These are phyloP conservation scores for Heliocidaris tuberculata DNA, from an alignment of 35 echinoderm and acorn worm genomes.

Conservation along the genomic window DNA sequence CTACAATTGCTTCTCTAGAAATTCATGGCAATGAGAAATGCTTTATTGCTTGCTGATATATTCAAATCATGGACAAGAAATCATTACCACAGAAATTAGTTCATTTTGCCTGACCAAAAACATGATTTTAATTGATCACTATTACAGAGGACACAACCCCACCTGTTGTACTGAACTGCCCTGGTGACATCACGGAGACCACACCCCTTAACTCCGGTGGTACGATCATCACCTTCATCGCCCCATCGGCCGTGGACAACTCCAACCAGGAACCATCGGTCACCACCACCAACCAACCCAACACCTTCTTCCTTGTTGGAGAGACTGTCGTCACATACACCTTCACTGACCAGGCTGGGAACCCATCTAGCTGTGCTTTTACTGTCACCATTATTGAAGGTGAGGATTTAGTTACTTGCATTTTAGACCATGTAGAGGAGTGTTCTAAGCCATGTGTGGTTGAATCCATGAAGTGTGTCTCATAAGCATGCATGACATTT, in stretches of 20 bases:
- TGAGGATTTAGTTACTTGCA: not conserved
- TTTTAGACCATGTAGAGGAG: not conserved
- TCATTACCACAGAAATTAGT: too few species aligned
- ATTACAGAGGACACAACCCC: conserved; percentile 52
- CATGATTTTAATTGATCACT: not conserved
- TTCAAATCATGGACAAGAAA: too few species aligned
- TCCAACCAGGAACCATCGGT: conserved; percentile 20
- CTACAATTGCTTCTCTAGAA: too few species aligned
- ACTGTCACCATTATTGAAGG: conserved; percentile 52
- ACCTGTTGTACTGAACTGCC: conserved; percentile 52
- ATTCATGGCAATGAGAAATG: too few species aligned
- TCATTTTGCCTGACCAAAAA: not conserved
- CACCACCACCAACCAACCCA: conserved; percentile 43
- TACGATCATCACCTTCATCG: conserved; percentile 45
- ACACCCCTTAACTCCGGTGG: conserved; percentile 47
- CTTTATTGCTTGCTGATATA: too few species aligned
- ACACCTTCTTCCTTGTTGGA: conserved; percentile 37
- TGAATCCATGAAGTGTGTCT: not conserved
- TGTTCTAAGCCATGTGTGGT: not conserved
- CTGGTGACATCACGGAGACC: conserved; percentile 52
- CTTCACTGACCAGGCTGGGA: conserved; percentile 58
- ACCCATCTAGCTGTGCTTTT: conserved; percentile 47
- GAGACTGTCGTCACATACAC: conserved; percentile 55
- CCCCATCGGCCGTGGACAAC: conserved; percentile 60
- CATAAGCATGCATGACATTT: too few species aligned